phyloP scores from a whole-genome alignment of 2,888 invertebrate genomes.

The Acleris laterana region DNA sequence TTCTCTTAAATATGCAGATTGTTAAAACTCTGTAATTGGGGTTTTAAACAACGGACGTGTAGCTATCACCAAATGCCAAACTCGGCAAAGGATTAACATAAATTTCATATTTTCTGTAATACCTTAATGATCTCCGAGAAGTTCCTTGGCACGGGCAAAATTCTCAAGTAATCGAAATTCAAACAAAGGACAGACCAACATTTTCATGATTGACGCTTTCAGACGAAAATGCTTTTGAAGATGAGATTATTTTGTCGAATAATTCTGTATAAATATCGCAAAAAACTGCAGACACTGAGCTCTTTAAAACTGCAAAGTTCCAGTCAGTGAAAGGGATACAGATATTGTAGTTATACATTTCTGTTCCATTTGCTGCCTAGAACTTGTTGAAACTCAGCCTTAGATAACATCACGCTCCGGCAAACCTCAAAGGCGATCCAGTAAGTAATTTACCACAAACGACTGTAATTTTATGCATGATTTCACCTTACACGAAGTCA shows the following conservation, averaged over 20 bases:
- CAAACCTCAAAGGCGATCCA: too few relatives aligned
- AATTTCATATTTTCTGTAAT: conserved; percentile 46
- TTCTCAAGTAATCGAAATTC: conserved; percentile 32
- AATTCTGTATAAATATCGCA: too few relatives aligned
- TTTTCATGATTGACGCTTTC: conserved; percentile 18
- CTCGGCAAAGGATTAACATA: conserved; percentile 48
- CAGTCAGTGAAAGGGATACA: too few relatives aligned
- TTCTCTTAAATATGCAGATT: conserved; percentile 54
- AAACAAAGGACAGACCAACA: conserved; percentile 19
- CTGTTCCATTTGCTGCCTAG: too few relatives aligned
- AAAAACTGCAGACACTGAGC: too few relatives aligned
- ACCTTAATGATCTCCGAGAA: conserved; percentile 35
- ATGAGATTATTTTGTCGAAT: conserved; percentile 12
- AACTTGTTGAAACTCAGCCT: too few relatives aligned
- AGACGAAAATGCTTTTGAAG: conserved; percentile 17
- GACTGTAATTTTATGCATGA: too few relatives aligned
- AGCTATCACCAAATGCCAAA: conserved; percentile 46
- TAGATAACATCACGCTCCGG: too few relatives aligned
- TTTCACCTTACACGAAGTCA: too few relatives aligned
- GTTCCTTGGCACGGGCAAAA: conserved; percentile 13
- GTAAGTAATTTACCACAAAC: too few relatives aligned
- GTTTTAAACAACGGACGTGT: conserved; percentile 43
- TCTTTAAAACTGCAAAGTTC: too few relatives aligned
- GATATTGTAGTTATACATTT: too few relatives aligned
- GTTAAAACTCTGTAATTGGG: conserved; percentile 66